phyloP scores from a whole-genome alignment of 1,140 invertebrate species.

The Brachystomella parvula region DNA sequence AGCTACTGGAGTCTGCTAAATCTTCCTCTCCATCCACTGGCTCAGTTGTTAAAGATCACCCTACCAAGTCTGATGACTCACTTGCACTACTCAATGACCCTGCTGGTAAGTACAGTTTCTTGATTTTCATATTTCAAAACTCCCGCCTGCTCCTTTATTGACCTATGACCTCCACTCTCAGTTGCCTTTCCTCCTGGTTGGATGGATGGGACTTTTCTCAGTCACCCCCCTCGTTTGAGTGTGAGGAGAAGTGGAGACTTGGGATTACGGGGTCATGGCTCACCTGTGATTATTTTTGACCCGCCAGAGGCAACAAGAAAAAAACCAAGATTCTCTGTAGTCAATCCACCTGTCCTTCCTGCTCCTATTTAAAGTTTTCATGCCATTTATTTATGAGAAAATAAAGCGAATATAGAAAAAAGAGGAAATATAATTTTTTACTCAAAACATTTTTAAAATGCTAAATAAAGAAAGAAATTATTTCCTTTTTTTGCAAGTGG shows the following conservation, averaged over 20 bases:
- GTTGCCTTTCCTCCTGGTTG: not conserved
- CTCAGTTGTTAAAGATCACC: not conserved
- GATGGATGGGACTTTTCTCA: not conserved
- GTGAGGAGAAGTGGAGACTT: not conserved
- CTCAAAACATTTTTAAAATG: too few relatives aligned
- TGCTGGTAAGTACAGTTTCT: not conserved
- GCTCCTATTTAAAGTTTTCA: too few relatives aligned
- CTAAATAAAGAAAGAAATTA: too few relatives aligned
- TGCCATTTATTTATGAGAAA: too few relatives aligned
- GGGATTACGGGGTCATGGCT: not conserved
- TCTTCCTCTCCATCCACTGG: not conserved
- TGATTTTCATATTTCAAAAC: not conserved
- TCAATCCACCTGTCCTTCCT: slow-evolving; percentile 1
- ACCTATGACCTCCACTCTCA: not conserved
- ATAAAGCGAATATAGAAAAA: too few relatives aligned
- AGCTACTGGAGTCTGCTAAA: not conserved
- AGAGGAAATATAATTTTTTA: too few relatives aligned
- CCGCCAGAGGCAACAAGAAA: not conserved
- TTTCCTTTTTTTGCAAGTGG: not conserved
- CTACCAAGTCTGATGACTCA: not conserved
- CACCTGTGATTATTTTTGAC: not conserved
- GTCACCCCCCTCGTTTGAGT: not conserved
- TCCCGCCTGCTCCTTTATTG: too few relatives aligned
- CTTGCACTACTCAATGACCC: not conserved
- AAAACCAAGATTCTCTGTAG: not conserved